These are phyloP conservation scores for Equus przewalskii DNA, from an alignment of 2,113 vertebrate species.

Conservation along the genomic window DNA sequence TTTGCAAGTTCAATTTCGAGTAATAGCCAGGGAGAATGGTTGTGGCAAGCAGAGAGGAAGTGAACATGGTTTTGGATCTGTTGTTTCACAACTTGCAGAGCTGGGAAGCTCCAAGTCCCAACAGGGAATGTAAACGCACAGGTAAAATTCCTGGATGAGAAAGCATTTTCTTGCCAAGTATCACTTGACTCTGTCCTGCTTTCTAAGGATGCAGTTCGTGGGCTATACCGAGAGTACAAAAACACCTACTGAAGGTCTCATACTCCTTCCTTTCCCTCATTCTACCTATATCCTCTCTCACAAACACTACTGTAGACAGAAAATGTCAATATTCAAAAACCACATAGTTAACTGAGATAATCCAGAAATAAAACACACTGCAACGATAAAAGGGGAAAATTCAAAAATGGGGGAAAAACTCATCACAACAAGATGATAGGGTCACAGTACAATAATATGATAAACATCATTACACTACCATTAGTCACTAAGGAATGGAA, in stretches of 20 bases:
- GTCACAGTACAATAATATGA: not conserved
- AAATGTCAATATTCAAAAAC: constrained; percentile 43
- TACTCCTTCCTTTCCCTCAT: not conserved
- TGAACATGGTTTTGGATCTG: not conserved
- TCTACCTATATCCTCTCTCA: not conserved
- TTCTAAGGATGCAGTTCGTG: not conserved
- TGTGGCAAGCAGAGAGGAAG: not conserved
- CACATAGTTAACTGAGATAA: not conserved
- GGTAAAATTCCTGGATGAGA: not conserved
- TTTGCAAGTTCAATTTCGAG: not conserved
- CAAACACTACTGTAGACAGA: not conserved
- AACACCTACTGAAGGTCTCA: not conserved
- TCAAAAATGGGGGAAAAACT: not conserved
- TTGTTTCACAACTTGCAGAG: not conserved
- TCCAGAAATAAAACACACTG: not conserved
- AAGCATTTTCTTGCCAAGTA: constrained; percentile 36
- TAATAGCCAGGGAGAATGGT: not conserved
- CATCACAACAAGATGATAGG: not conserved
- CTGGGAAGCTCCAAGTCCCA: not conserved
- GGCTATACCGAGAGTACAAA: not conserved
- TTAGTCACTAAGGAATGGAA: constrained; percentile 71
- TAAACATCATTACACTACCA: constrained; percentile 12
- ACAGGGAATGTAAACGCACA: not conserved
- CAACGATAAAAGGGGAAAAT: not conserved
- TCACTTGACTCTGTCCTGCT: not conserved